phyloP scores from a whole-genome alignment of 2,113 vertebrate genomes.

The Onychostoma macrolepis region DNA sequence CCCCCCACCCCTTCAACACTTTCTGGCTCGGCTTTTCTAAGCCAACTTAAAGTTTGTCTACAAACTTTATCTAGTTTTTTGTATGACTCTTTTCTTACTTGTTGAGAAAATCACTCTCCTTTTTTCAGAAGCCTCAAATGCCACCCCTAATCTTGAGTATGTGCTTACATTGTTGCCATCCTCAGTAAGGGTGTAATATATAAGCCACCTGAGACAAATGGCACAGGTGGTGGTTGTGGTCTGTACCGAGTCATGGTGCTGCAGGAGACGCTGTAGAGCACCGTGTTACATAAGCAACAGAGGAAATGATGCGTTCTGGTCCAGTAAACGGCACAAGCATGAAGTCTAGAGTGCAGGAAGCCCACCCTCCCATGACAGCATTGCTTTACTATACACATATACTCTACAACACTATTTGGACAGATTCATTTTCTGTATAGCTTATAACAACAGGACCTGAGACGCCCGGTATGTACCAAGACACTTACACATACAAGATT shows the following conservation, averaged over 20 bases:
- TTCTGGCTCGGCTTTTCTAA: not conserved
- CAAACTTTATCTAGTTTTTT: too few relatives aligned
- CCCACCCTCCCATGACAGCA: conserved; percentile 64
- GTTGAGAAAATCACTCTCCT: not conserved
- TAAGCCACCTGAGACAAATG: not conserved
- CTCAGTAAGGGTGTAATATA: conserved; percentile 14
- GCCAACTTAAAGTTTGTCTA: not conserved
- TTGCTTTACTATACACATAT: not conserved
- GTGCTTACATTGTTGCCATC: not conserved
- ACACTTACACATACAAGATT: not conserved
- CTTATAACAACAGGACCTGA: not conserved
- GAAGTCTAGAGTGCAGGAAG: conserved; percentile 69
- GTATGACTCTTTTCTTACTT: too few relatives aligned
- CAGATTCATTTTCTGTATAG: not conserved
- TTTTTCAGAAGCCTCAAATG: not conserved
- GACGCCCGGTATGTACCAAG: not conserved
- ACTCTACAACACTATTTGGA: not conserved
- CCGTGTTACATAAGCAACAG: conserved; percentile 64
- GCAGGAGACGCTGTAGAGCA: conserved; percentile 58
- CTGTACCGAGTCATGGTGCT: not conserved
- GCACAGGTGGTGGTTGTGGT: not conserved
- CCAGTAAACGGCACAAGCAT: conserved; percentile 69
- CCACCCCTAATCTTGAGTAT: not conserved
- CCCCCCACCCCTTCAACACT: not conserved
- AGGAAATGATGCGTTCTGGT: conserved; percentile 59